Base-by-base conservation (phyloP, 2,113 vertebrate genomes). In the Phaethornis superciliosus region DNA sequence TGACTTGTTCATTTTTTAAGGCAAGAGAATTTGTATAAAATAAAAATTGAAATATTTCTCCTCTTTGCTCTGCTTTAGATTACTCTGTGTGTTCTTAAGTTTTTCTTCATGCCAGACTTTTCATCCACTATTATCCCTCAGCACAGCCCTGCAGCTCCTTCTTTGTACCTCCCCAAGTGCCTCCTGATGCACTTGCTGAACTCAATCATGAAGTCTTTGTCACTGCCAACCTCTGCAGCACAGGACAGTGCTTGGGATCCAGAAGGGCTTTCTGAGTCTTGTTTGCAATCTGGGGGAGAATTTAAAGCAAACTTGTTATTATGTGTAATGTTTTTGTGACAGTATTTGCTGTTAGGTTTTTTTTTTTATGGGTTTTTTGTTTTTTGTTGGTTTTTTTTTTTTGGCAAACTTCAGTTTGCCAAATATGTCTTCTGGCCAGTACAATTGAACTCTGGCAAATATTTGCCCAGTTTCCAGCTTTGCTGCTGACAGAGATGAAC, bases 401-500 rank as follows among this genome's bases (percentile, higher is more conserved):
- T 40, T 40, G 40, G 40, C 40, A 40, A 40, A 40, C 44, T 78
- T 74, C 47, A 16, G n/a, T 71, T 81, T 93, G 44, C 49, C 33
- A 82, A 85, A 89, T 49, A 55, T n/a, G 63, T 32, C 8, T 87
- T 85, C 63, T 85, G 55, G 42, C 46, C n/a, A 22, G 15, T 62
- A 12, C 54, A 21, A 56, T 42, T 69, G 71, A 88, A 62, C n/a
- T 30, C 51, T 9, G 21, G 62, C 60, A 96, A 91, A 74, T 91
- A 85, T 74, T 93, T 95, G 49, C 49, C 24, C n/a, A 64, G 9
- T 89, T 79, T 85, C 40, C 35, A 79, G 44, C 35, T 96, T 87
- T 64, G 23, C 28, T 84, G 24, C 44, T 93, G 33, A 65, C 54
- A 54, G 58, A 81, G 15, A 30, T 35, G 18, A 88, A 33, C 17